phyloP scores from a whole-genome alignment of 2,113 vertebrate genomes.

The Corvus moneduloides region DNA sequence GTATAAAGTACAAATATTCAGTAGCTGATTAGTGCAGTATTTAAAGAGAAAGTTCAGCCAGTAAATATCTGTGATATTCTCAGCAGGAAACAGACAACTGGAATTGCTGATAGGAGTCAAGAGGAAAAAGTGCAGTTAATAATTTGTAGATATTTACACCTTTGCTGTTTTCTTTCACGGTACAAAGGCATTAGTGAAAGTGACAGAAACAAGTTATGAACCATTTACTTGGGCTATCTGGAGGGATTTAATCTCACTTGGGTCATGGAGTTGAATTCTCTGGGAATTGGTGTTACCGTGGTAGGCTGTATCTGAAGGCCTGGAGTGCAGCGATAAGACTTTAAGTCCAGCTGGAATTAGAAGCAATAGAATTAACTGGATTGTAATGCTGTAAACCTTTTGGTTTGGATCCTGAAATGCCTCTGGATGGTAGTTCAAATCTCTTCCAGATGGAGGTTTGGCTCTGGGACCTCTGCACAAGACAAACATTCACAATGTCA shows the following conservation, averaged over 20 bases:
- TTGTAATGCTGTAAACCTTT: conserved; percentile 66
- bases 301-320: conserved; percentile 72
- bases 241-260: conserved; percentile 72
- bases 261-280: conserved; percentile 68
- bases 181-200: conserved; percentile 71
- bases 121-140: conserved; percentile 42
- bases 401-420: conserved; percentile 58
- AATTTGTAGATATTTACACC: conserved; percentile 67
- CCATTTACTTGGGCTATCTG: conserved; percentile 73
- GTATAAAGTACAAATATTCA: not conserved
- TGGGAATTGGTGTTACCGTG: conserved; percentile 64
- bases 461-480: not conserved
- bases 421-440: conserved; percentile 58
- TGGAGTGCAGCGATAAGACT: conserved; percentile 75
- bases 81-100: not conserved
- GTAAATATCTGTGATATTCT: conserved; percentile 5
- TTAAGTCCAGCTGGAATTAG: conserved; percentile 71
- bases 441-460: conserved; percentile 40
- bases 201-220: conserved; percentile 70
- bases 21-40: not conserved
- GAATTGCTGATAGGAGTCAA: not conserved
- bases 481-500: not conserved
- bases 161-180: conserved; percentile 46
- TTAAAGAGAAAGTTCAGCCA: not conserved
- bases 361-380: conserved; percentile 68